A percentile compares a stretch with the other conserved stretches of the same genome.
These are phyloP conservation scores for Vombatus ursinus DNA, from an alignment of 2,113 vertebrate species.

Conservation along the genomic window DNA sequence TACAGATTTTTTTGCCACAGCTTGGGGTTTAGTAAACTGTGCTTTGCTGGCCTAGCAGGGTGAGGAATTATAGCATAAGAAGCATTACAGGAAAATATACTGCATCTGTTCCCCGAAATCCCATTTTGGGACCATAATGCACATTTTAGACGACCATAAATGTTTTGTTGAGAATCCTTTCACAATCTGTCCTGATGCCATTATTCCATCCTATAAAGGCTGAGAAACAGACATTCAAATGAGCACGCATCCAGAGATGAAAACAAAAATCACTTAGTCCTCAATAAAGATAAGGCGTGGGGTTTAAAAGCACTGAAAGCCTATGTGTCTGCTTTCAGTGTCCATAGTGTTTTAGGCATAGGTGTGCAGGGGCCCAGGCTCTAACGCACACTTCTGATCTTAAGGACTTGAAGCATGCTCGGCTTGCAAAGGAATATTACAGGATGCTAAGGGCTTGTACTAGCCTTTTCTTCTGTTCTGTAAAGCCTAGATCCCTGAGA, in stretches of 20 bases:
- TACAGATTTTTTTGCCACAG: not conserved
- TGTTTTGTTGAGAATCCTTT: not conserved
- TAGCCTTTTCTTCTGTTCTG: not conserved
- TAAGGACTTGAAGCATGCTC: not conserved
- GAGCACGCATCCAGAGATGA: not conserved
- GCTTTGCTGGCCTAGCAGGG: slow-evolving; percentile 39
- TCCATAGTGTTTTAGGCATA: not conserved
- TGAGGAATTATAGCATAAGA: slow-evolving; percentile 53
- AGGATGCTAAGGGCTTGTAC: not conserved
- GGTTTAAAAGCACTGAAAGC: not conserved
- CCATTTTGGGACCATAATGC: not conserved
- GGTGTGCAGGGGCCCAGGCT: not conserved
- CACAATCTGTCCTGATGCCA: not conserved
- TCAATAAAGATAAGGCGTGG: not conserved
- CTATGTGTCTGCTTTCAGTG: not conserved
- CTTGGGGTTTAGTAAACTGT: slow-evolving; percentile 41
- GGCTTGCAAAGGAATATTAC: not conserved
- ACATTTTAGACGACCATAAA: not conserved
- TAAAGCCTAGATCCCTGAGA: not conserved
- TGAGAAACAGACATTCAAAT: not conserved
- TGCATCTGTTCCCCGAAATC: not conserved
- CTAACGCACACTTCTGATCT: not conserved
- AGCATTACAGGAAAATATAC: slow-evolving; percentile 40
- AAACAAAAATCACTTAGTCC: not conserved
- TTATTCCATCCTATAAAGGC: not conserved